A percentile compares a stretch with the other conserved stretches of the same genome.
Conservation (phyloP, 2,797 vertebrate genomes). For the Stomatorhinus walkeri region DNA sequence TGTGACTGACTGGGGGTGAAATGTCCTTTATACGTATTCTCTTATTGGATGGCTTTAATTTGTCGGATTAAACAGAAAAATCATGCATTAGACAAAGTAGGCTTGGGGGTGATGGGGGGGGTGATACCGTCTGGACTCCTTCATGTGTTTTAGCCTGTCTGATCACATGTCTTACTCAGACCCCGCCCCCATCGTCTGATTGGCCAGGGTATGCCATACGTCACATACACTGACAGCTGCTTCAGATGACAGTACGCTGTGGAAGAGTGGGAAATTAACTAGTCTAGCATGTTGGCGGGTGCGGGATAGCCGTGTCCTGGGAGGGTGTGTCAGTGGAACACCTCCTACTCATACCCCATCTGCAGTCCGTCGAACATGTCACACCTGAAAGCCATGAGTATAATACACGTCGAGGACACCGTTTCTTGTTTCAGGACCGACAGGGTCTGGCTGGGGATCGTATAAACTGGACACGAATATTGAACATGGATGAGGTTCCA, state of each 20-base stretch:
- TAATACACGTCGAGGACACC: not conserved
- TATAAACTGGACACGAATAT: not conserved
- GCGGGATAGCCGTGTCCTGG: not conserved
- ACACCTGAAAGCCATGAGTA: not conserved
- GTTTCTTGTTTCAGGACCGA: not conserved
- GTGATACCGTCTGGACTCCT: not conserved
- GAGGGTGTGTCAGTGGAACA: not conserved
- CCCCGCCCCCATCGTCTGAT: not conserved
- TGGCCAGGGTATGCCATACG: not conserved
- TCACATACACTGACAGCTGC: no score
- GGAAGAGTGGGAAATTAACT: not conserved
- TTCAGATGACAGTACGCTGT: not conserved
- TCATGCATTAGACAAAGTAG: not conserved
- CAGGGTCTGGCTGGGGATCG: not conserved
- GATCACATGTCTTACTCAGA: not conserved
- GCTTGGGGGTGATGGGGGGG: not conserved
- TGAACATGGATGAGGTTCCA: not conserved
- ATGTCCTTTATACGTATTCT: not conserved
- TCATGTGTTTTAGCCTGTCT: not conserved
- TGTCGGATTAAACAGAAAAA: not conserved
- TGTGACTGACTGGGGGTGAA: not conserved
- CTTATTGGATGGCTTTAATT: not conserved
- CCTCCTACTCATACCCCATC: not conserved
- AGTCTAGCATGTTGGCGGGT: not conserved
- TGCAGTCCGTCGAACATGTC: not conserved